Evolutionary conservation across 2,797 vertebrate genomes (phyloP), one percentile per base, ranked within the genome.

Genomic region (Trematomus bernacchii): DNA sequence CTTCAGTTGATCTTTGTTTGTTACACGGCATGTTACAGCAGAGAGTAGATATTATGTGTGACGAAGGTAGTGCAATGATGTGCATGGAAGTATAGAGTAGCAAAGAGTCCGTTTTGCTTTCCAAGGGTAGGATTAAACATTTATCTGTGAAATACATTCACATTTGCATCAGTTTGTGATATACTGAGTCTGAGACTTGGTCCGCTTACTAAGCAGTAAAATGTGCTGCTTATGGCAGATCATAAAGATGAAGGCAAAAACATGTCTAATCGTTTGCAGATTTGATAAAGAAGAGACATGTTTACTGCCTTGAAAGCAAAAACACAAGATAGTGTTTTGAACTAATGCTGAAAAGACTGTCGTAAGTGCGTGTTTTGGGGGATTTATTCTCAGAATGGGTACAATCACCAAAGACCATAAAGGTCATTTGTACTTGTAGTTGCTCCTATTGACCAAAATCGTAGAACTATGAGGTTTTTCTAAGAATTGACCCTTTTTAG

Each of bases 91-190:
- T 12, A 46, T 13, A 3, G 11, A 18, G 1, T 46, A 16, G 15
- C 23, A n/a, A 6, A 8, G 3, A 51, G 19, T 46, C 0, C 1
- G n/a, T 62, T 79, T 77, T 71, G 18, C 61, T 75, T 68, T 70
- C 57, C 18, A 75, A 51, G n/a, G 52, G 46, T 64, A 14, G 14
- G 18, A 42, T 52, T 75, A 0, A 10, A 51, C 2, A 51, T 10
- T 21, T 53, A 16, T 71, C n/a, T 23, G 14, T 14, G 27, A 73
- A 54, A 42, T 52, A 43, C n/a, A 60, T 73, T 78, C 51, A 75
- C 58, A 75, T 83, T 48, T 47, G 33, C 43, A 57, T 48, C 18
- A 60, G 50, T 67, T 72, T 79, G 61, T 66, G 55, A 33, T 83
- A 68, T 47, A 11, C 55, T 73, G 52, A 71, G 48, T 50, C 19